These are phyloP conservation scores for Schizopygopsis pylzovi DNA, from an alignment of 2,797 vertebrate genomes.

Conservation along the genomic window DNA sequence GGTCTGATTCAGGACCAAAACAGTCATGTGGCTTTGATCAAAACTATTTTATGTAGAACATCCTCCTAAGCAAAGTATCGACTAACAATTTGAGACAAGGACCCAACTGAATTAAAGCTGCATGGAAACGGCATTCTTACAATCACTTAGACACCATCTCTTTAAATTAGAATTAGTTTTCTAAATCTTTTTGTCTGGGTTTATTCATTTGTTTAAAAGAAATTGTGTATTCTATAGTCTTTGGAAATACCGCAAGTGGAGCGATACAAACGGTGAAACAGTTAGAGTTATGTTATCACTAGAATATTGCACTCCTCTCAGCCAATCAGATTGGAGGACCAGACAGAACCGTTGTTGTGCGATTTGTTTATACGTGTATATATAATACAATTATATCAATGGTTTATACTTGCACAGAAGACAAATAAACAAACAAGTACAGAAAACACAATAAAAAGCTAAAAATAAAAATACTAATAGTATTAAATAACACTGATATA, in stretches of 20 bases:
- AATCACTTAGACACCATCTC: not conserved
- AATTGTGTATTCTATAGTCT: not conserved
- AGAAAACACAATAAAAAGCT: not conserved
- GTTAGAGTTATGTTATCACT: too few species aligned
- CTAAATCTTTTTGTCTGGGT: not conserved
- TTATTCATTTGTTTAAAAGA: not conserved
- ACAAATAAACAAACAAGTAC: not conserved
- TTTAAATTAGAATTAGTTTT: not conserved
- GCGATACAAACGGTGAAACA: too few species aligned
- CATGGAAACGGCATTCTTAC: not conserved
- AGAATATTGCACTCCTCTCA: too few species aligned
- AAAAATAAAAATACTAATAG: not conserved
- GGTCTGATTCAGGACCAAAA: conserved; percentile 44
- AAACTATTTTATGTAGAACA: conserved; percentile 37
- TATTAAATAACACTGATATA: not conserved
- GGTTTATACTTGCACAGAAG: too few species aligned
- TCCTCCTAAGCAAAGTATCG: conserved; percentile 31
- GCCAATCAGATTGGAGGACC: too few species aligned
- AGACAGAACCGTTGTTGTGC: too few species aligned
- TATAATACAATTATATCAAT: too few species aligned
- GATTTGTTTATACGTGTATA: too few species aligned
- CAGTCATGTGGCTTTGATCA: conserved; percentile 29
- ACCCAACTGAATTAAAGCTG: not conserved
- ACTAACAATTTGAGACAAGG: conserved; percentile 7
- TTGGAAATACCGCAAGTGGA: too few species aligned